A percentile compares a stretch with the other conserved stretches of the same genome.
These are phyloP conservation scores for Geophilus truncorum DNA, from an alignment of 2,888 invertebrate species.

Conservation along the genomic window DNA sequence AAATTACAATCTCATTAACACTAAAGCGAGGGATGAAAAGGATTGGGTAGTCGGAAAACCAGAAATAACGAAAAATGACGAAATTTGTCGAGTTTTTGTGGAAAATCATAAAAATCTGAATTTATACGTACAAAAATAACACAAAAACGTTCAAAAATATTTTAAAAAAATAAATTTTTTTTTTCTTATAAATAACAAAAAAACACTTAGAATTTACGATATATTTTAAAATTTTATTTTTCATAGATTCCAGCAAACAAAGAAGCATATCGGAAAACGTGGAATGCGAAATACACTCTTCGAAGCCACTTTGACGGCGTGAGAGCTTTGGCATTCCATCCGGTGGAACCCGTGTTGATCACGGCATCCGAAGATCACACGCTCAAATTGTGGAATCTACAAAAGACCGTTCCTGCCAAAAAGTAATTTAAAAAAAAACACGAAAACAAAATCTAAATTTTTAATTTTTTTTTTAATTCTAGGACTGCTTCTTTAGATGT, in stretches of 20 bases:
- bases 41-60: too few relatives aligned
- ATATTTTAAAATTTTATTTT: too few relatives aligned
- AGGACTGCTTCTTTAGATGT: slow-evolving; percentile 89
- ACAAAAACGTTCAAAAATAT: too few relatives aligned
- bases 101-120: too few relatives aligned
- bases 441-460: neutral
- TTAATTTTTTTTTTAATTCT: slow-evolving; percentile 42
- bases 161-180: too few relatives aligned
- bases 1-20: too few relatives aligned
- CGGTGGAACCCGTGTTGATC: slow-evolving; percentile 90
- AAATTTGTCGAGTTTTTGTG: too few relatives aligned
- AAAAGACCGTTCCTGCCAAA: slow-evolving; percentile 95
- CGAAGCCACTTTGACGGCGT: slow-evolving; percentile 92
- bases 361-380: slow-evolving; percentile 99
- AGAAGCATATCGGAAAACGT: slow-evolving; percentile 85
- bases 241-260: slow-evolving; percentile 66
- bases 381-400: slow-evolving; percentile 97
- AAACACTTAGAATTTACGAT: too few relatives aligned
- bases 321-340: slow-evolving; percentile 86
- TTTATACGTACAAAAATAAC: too few relatives aligned
- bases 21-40: too few relatives aligned
- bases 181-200: too few relatives aligned
- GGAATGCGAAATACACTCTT: slow-evolving; percentile 95
- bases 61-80: too few relatives aligned
- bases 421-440: slow-evolving; percentile 62